Evolutionary conservation across 2,888 invertebrate genomes (phyloP).

Genomic region (Melinaea menophilus): DNA sequence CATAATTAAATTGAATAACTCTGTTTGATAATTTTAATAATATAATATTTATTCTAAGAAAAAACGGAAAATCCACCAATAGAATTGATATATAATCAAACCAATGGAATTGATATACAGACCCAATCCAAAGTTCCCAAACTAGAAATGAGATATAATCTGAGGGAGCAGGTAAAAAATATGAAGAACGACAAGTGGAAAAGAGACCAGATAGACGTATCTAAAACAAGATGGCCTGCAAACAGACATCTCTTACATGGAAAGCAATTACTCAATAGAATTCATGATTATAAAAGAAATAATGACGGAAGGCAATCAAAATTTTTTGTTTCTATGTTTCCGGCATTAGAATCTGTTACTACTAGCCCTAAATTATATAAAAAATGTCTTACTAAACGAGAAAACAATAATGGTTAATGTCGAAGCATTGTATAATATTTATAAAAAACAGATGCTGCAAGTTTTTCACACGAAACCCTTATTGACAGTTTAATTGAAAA

Average conservation of each 20-base stretch:
- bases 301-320: constrained; percentile 21
- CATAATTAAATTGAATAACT: no score
- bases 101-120: constrained; percentile 24
- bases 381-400: constrained; percentile 46
- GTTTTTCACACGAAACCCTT: constrained; percentile 51
- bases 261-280: constrained; percentile 26
- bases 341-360: constrained; percentile 29
- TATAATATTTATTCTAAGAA: constrained; percentile 9
- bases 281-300: constrained; percentile 23
- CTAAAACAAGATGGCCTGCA: constrained; percentile 57
- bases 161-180: constrained; percentile 60
- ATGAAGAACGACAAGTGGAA: constrained; percentile 47
- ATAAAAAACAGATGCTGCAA: constrained; percentile 38
- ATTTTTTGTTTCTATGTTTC: constrained; percentile 26
- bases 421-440: constrained; percentile 38
- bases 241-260: no score
- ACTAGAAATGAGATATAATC: constrained; percentile 56
- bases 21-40: no score
- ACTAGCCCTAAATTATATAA: constrained; percentile 47
- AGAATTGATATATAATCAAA: no score
- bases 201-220: constrained; percentile 45
- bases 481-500: constrained; percentile 54
- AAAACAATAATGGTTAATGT: constrained; percentile 35
- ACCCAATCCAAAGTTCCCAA: constrained; percentile 54
- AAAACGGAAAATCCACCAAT: constrained; percentile 12